Conservation (phyloP, 2,797 vertebrate genomes). For the Platalea minor region DNA sequence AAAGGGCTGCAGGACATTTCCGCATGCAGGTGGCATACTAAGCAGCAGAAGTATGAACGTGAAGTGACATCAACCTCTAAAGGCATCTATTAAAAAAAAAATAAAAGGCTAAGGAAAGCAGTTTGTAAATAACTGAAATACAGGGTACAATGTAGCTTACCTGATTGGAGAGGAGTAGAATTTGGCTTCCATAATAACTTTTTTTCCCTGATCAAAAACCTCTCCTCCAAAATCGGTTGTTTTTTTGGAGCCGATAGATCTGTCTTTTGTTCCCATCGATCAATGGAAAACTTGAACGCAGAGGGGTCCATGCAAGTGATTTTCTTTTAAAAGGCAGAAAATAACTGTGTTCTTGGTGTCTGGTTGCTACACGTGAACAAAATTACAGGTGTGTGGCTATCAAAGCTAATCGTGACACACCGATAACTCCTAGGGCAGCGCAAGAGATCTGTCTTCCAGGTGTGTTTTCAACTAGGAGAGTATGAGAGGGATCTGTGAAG, state of each 20-base stretch:
- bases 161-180: not conserved
- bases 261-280: not conserved
- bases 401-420: not conserved
- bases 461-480: not conserved
- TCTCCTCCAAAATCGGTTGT: not conserved
- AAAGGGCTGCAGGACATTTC: not conserved
- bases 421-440: not conserved
- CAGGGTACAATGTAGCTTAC: not conserved
- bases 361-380: not conserved
- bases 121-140: not conserved
- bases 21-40: not conserved
- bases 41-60: not conserved
- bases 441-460: not conserved
- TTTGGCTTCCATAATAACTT: not conserved
- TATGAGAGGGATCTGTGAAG: not conserved
- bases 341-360: not conserved
- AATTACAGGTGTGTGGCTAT: not conserved
- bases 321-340: not conserved
- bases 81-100: not conserved
- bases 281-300: not conserved
- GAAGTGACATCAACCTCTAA: not conserved
- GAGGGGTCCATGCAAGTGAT: not conserved
- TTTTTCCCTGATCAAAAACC: not conserved
- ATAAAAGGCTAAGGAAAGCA: not conserved
- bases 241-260: not conserved